These are phyloP conservation scores for Aurelia aurita complex sp. Pacific DNA, from an alignment of 30 jellyfish, hydroid and myxozoan genomes.

Conservation along the genomic window DNA sequence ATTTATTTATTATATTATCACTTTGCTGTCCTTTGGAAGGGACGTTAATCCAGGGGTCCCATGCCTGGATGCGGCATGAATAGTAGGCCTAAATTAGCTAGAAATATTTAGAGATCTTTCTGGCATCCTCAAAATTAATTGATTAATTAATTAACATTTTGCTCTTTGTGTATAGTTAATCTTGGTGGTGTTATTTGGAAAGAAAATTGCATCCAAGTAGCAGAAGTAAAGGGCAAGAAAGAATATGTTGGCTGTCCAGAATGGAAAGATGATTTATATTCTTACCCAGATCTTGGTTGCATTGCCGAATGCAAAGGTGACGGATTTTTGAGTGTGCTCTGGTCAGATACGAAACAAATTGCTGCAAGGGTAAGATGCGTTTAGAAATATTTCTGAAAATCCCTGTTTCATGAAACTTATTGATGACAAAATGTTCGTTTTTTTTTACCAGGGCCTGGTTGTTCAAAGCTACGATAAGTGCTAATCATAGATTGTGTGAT, in stretches of 20 bases:
- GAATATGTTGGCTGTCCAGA: conserved; percentile 37
- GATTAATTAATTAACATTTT: neutral
- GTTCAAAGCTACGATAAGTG: too few relatives aligned
- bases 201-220: conserved; percentile 17
- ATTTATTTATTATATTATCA: too few relatives aligned
- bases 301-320: conserved; percentile 42
- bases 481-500: too few relatives aligned
- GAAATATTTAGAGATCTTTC: neutral
- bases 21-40: too few relatives aligned
- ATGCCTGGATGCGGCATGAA: too few relatives aligned
- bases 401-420: too few relatives aligned
- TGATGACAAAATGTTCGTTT: too few relatives aligned
- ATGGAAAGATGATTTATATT: conserved; percentile 25
- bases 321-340: conserved; percentile 3
- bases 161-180: neutral
- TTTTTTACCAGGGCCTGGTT: too few relatives aligned
- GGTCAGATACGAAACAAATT: conserved; percentile 35
- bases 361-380: conserved; percentile 30
- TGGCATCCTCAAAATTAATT: neutral
- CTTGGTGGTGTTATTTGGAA: conserved; percentile 32
- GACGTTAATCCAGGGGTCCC: too few relatives aligned
- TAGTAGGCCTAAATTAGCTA: neutral
- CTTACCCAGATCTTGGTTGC: conserved; percentile 39
- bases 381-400: too few relatives aligned
- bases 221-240: conserved; percentile 28